Evolutionary conservation across 2,797 vertebrate species (phyloP).

Genomic region (Alectoris magna): DNA sequence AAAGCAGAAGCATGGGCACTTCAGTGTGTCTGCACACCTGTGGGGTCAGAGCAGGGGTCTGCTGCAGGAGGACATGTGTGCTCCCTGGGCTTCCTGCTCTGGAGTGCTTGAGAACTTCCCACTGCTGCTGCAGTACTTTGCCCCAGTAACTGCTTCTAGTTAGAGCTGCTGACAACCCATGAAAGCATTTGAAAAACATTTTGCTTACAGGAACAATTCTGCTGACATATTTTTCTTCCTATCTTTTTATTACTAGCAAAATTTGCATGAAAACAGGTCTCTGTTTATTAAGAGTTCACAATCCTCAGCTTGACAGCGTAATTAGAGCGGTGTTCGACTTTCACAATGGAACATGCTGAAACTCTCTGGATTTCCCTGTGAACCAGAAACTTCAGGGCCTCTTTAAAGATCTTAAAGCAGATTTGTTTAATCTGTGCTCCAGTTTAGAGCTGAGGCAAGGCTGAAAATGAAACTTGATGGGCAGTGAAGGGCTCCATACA

Average conservation of each 20-base stretch:
- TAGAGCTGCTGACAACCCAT: slow-evolving; percentile 51
- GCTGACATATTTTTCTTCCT: slow-evolving; percentile 62
- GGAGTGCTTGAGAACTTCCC: slow-evolving; percentile 6
- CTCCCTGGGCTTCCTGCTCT: accelerated
- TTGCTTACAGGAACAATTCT: slow-evolving; percentile 67
- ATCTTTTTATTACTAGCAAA: slow-evolving; percentile 52
- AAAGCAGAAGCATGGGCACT: neutral
- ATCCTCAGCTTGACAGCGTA: slow-evolving; percentile 37
- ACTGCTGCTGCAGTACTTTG: neutral
- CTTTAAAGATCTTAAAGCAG: slow-evolving; percentile 1
- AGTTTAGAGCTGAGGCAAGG: neutral
- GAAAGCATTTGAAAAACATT: slow-evolving; percentile 67
- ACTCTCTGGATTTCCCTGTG: neutral
- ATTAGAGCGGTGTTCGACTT: slow-evolving; percentile 20
- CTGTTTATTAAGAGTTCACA: slow-evolving; percentile 58
- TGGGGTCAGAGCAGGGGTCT: accelerated
- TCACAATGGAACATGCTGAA: slow-evolving; percentile 14
- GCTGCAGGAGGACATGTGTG: accelerated
- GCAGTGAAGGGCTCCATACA: neutral
- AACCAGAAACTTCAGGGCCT: slow-evolving; percentile 3
- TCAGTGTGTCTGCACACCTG: neutral
- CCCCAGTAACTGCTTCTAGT: slow-evolving; percentile 26
- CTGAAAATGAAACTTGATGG: neutral
- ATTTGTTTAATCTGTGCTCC: neutral
- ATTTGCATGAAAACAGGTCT: slow-evolving; percentile 72